Percentiles rank a stretch among this genome's conserved stretches.
These are phyloP conservation scores for Mactra quadrangularis DNA, from an alignment of 1,140 invertebrate genomes.

Conservation along the genomic window DNA sequence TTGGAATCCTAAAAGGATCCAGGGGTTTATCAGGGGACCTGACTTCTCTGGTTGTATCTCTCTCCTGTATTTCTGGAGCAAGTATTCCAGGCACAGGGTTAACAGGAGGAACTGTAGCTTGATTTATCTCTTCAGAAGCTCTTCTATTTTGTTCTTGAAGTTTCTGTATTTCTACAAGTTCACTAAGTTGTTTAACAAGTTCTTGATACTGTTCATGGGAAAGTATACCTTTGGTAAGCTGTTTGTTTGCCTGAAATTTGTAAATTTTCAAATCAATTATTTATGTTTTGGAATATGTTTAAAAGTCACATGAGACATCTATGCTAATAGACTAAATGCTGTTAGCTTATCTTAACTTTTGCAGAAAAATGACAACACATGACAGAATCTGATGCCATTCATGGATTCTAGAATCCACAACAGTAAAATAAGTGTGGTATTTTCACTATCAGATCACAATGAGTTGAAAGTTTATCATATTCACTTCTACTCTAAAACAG, in stretches of 20 bases:
- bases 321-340: no score
- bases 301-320: not conserved
- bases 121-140: slow-evolving; percentile 4
- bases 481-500: no score
- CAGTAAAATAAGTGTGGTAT: no score
- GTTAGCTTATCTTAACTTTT: no score
- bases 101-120: not conserved
- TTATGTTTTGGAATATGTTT: not conserved
- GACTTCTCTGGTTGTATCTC: not conserved
- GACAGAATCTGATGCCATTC: no score
- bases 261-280: not conserved
- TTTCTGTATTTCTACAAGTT: slow-evolving; percentile 91
- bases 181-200: slow-evolving; percentile 88
- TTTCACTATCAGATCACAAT: no score
- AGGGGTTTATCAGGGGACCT: slow-evolving; percentile 46
- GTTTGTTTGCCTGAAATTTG: slow-evolving; percentile 89
- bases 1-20: slow-evolving; percentile 51
- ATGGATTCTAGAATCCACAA: no score
- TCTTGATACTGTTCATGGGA: slow-evolving; percentile 91
- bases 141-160: slow-evolving; percentile 54
- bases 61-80: not conserved
- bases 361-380: no score
- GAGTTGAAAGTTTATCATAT: no score
- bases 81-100: not conserved
- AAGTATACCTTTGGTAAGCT: slow-evolving; percentile 90